These are phyloP conservation scores for Erinaceus europaeus DNA, from an alignment of 2,113 vertebrate species.

Conservation along the genomic window DNA sequence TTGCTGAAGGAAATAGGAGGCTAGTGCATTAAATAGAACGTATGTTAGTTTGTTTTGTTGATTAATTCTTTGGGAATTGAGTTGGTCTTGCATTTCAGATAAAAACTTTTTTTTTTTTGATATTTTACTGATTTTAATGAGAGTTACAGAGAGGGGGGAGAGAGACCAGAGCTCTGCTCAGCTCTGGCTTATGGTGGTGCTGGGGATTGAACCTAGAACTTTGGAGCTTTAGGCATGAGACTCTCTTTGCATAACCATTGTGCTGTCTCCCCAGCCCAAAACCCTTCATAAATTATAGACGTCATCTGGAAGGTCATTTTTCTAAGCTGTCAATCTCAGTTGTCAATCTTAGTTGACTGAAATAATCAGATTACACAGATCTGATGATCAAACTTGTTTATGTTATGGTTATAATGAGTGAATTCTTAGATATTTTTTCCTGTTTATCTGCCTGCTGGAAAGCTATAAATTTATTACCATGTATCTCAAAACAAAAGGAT, in stretches of 20 bases:
- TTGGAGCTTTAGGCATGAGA: too few relatives aligned
- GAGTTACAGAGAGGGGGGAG: too few relatives aligned
- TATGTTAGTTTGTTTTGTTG: constrained; percentile 31
- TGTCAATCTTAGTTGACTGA: constrained; percentile 32
- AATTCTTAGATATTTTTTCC: background rate
- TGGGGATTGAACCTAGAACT: too few relatives aligned
- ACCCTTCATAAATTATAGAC: background rate
- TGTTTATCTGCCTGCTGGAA: background rate
- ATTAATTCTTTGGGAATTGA: background rate
- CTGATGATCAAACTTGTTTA: background rate
- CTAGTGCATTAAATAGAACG: background rate
- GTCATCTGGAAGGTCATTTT: constrained; percentile 49
- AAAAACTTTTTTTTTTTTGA: too few relatives aligned
- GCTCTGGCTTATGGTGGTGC: too few relatives aligned
- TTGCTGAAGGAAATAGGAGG: background rate
- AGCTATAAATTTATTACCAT: constrained; percentile 3
- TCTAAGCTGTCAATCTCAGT: constrained; percentile 34
- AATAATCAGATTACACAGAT: constrained; percentile 55
- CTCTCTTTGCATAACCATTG: too few relatives aligned
- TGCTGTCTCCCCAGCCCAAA: too few relatives aligned
- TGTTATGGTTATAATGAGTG: background rate
- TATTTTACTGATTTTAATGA: too few relatives aligned
- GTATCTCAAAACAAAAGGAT: constrained; percentile 37
- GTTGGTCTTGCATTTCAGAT: background rate
- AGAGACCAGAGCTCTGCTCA: too few relatives aligned